These are phyloP conservation scores for Pristionchus exspectatus DNA, from an alignment of 2,888 invertebrate species.

Conservation along the genomic window DNA sequence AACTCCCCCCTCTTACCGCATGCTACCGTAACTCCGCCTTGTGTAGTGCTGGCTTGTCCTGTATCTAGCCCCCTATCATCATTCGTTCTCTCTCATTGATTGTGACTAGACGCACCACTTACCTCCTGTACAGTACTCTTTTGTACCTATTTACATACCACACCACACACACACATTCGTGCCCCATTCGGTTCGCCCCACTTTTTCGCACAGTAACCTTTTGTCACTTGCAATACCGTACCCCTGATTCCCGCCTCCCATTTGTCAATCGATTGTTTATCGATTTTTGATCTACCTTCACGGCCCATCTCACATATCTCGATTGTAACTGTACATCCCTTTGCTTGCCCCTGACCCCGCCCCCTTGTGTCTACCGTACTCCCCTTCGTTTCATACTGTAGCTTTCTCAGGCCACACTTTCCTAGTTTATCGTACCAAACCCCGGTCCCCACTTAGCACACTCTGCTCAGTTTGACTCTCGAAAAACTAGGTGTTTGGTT, in stretches of 20 bases:
- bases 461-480: constrained; percentile 4
- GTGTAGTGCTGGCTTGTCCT: not conserved
- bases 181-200: not conserved
- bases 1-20: not conserved
- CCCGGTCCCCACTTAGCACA: not conserved
- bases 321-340: constrained; percentile 36
- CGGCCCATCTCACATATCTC: constrained; percentile 28
- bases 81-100: not conserved
- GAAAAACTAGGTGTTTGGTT: not conserved
- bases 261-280: constrained; percentile 33
- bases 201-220: constrained; percentile 31
- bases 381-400: constrained; percentile 26
- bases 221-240: constrained; percentile 45
- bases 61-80: not conserved
- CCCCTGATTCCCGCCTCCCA: not conserved
- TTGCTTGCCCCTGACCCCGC: not conserved
- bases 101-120: not conserved
- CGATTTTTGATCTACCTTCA: constrained; percentile 12
- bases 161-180: not conserved
- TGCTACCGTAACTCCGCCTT: constrained; percentile 8
- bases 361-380: not conserved
- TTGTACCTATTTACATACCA: not conserved
- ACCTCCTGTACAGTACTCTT: constrained; percentile 19
- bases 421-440: constrained; percentile 31
- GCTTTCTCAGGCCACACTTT: constrained; percentile 32